These are phyloP conservation scores for Agrochola macilenta DNA, from an alignment of 2,888 invertebrate species.

Conservation along the genomic window DNA sequence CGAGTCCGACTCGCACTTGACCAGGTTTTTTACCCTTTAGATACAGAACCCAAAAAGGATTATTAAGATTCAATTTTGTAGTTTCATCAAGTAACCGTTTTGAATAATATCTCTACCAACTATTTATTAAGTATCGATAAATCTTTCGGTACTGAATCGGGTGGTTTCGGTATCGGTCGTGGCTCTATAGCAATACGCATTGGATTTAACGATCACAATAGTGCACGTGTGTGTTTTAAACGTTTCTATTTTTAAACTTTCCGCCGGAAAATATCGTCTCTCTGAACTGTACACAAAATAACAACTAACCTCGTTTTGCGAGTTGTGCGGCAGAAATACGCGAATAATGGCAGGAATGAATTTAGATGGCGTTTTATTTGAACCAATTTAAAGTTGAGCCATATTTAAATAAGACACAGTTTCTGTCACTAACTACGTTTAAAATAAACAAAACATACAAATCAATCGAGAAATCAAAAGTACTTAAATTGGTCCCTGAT, in stretches of 20 bases:
- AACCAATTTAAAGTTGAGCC: background rate
- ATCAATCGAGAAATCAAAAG: background rate
- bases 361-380: slow-evolving; percentile 26
- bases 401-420: slow-evolving; percentile 7
- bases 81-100: slow-evolving; percentile 6
- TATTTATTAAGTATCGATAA: slow-evolving; percentile 39
- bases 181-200: slow-evolving; percentile 53
- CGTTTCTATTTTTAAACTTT: slow-evolving; percentile 60
- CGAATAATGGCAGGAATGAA: slow-evolving; percentile 36
- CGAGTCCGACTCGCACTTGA: too few relatives aligned
- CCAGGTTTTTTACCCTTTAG: too few relatives aligned
- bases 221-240: slow-evolving; percentile 60
- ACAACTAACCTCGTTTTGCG: slow-evolving; percentile 34
- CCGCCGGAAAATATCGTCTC: slow-evolving; percentile 47
- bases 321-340: slow-evolving; percentile 24
- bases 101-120: slow-evolving; percentile 10
- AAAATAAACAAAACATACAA: background rate
- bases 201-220: slow-evolving; percentile 58
- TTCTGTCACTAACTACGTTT: slow-evolving; percentile 10
- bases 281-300: slow-evolving; percentile 40
- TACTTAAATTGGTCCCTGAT: background rate
- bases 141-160: slow-evolving; percentile 42
- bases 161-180: slow-evolving; percentile 54
- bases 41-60: background rate
- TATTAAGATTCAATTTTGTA: slow-evolving; percentile 4